Base-by-base conservation (phyloP, 2,888 invertebrate genomes). In the Apodemia zela region DNA sequence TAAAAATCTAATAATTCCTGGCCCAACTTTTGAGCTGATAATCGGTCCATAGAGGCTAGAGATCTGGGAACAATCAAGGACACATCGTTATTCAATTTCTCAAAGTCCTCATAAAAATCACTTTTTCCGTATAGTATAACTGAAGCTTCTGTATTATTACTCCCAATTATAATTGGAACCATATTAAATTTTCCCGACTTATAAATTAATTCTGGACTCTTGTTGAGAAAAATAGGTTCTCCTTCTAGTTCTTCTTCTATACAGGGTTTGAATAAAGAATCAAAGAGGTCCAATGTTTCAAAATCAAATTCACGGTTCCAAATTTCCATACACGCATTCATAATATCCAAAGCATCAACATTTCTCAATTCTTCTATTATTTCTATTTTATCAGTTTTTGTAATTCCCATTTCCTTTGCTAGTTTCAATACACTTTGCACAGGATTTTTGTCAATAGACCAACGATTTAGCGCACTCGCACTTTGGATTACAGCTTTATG, bases 401-500 rank as follows among this genome's bases (percentile, higher is more conserved):
- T 68, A 61, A 89, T 80, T 13, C 80, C 79, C 61, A 91, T 72
- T 69, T 77, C 69, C 70, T 80, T 80, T n/a, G 84, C 85, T 60
- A 90, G 69, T 61, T 81, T 78, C 61, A 79, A 69, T 7, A 81
- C 80, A 33, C 77, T 67, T 59, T 77, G 77, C 8, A 74, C 70
- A 11, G 89, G 89, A 38, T 38, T 38, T 10, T 38, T 38, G 35
- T 38, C 35, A 38, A 38, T 38, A 38, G 35, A 38, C 35, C 89
- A 89, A 69, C 78, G 85, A 68, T 88, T 88, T 35, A 90, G 73
- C 18, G 89, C 89, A 70, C 86, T 82, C 5, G 84, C 86, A 71
- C 91, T 90, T 76, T 91, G 89, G 62, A 89, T 77, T 47, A 92
- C 87, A 8, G 85, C 89, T 74, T 87, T 89, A 67, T 92, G 90